A percentile compares a stretch with the other conserved stretches of the same genome.
These are phyloP conservation scores for Adelges cooleyi DNA, from an alignment of 1,140 invertebrate genomes.

Conservation along the genomic window DNA sequence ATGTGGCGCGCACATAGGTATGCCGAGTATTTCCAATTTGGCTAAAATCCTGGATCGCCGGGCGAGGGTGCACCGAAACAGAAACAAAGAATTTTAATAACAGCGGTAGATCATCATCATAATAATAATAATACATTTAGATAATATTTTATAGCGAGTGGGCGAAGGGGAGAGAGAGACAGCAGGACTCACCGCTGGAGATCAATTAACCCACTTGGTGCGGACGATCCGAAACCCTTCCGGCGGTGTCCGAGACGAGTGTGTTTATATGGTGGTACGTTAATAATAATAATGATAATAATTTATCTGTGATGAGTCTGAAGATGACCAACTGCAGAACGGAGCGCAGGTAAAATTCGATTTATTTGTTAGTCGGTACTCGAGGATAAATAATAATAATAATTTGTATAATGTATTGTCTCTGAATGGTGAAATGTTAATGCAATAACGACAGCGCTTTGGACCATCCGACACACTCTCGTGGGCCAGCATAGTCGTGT, in stretches of 20 bases:
- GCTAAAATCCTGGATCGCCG: neutral
- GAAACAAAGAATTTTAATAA: constrained; percentile 21
- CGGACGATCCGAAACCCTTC: neutral
- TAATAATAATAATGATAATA: neutral
- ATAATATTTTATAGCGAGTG: too few relatives aligned
- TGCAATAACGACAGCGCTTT: too few relatives aligned
- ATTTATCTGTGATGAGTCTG: constrained; percentile 5
- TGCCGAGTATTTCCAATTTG: constrained; percentile 2
- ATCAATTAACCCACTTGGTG: constrained; percentile 5
- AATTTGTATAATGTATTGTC: too few relatives aligned
- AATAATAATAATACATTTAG: too few relatives aligned
- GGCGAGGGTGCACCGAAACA: neutral
- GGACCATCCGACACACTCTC: too few relatives aligned
- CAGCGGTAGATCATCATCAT: neutral
- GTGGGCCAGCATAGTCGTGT: too few relatives aligned
- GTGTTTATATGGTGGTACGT: too few relatives aligned
- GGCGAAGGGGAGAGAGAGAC: neutral
- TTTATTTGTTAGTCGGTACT: neutral
- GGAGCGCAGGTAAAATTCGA: neutral
- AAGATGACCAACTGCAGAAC: constrained; percentile 1
- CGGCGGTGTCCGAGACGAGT: neutral
- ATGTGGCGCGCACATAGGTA: neutral
- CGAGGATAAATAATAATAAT: neutral
- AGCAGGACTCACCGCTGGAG: neutral
- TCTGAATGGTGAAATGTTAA: too few relatives aligned